Conservation (phyloP, 2,888 invertebrate genomes). For the Cynaeus angustus region DNA sequence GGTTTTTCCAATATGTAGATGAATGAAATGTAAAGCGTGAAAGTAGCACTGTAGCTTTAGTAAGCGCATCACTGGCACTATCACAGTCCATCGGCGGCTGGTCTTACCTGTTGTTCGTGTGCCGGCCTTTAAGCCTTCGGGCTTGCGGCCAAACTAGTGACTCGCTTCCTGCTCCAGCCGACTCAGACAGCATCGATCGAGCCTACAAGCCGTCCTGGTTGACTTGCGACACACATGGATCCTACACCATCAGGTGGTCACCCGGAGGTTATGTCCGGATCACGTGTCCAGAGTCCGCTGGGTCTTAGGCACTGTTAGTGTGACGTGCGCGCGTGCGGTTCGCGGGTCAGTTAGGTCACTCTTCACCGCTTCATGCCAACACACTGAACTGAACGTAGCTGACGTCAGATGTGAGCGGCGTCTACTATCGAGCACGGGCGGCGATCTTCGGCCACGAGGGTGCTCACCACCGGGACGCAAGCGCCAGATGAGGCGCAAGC, state of each 20-base stretch:
- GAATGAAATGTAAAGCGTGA: neutral
- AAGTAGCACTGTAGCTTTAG: neutral
- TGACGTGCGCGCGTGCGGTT: slow-evolving; percentile 57
- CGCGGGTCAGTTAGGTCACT: slow-evolving; percentile 66
- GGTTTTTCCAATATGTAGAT: neutral
- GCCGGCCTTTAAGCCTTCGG: slow-evolving; percentile 57
- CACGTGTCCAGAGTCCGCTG: slow-evolving; percentile 28
- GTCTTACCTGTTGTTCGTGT: slow-evolving; percentile 66
- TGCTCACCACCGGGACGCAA: slow-evolving; percentile 66
- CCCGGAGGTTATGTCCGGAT: slow-evolving; percentile 25
- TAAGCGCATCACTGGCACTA: slow-evolving; percentile 1
- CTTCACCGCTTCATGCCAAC: slow-evolving; percentile 70
- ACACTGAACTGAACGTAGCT: slow-evolving; percentile 67
- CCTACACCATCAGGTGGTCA: slow-evolving; percentile 45
- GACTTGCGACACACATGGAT: slow-evolving; percentile 55
- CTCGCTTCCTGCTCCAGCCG: slow-evolving; percentile 64
- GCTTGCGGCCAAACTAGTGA: slow-evolving; percentile 61
- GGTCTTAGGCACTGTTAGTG: slow-evolving; percentile 52
- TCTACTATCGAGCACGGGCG: slow-evolving; percentile 70
- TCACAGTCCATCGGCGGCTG: slow-evolving; percentile 16
- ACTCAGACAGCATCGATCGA: slow-evolving; percentile 68
- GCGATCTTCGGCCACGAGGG: slow-evolving; percentile 69
- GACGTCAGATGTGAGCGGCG: slow-evolving; percentile 69
- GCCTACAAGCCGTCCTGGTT: slow-evolving; percentile 60
- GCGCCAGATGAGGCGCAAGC: slow-evolving; percentile 66